Base-by-base conservation (phyloP, 2,113 vertebrate genomes). In the Calyptommatus sinebrachiatus region DNA sequence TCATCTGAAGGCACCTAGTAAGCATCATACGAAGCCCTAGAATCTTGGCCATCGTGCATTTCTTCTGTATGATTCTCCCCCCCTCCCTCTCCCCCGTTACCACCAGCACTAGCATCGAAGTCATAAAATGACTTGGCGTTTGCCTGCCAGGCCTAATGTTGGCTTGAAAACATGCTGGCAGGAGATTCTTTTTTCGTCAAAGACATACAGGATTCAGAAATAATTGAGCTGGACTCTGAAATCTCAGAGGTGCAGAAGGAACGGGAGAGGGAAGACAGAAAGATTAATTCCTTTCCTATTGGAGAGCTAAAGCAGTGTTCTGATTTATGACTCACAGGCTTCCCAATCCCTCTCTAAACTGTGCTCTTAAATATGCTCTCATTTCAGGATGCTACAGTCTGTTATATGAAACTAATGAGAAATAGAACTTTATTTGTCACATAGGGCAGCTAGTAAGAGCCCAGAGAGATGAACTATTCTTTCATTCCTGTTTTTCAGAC, bases 401-500 rank as follows among this genome's bases (percentile, higher is more conserved):
- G 24, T 62, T 77, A 41, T 73, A 46, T 61, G 63, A 62, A 69
- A 77, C 50, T 72, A 71, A 62, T 72, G 70, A 84, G 50, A 61
- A 67, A 73, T 73, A 72, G 70, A 61, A 69, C 73, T 81, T 81
- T 81, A 81, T 81, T 81, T 81, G 79, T 81, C 79, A 81, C 79
- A 81, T 81, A 81, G 65, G 79, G 73, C 79, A 76, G 73, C 66
- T 62, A 48, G 63, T 62, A 81, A 41, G 73, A 70, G 53, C 73
- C 79, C 57, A 68, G 72, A 70, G 79, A 81, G 65, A 76, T 70
- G 79, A 76, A 81, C 50, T 81, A 28, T 73, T 26, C 73, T 76
- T 76, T 81, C 53, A 9, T 81, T 81, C 76, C 53, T 62, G 73
- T 73, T 81, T 10, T 66, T 24, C 53, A 81, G 79, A 76, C 79